Conservation (phyloP, 2,797 vertebrate genomes). For the Sphaeramia orbicularis region DNA sequence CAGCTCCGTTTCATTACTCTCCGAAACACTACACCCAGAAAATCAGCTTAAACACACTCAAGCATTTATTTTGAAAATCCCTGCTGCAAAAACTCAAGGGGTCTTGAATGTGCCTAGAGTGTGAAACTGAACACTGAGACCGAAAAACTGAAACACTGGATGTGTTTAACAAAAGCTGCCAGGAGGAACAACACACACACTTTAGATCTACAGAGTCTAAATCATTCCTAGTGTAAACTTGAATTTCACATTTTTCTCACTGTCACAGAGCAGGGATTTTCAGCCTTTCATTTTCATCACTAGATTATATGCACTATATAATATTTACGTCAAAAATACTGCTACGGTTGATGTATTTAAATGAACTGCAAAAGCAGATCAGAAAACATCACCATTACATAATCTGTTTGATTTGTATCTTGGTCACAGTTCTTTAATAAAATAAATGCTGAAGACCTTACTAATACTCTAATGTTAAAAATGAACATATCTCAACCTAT, state of each 20-base stretch:
- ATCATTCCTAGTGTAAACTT: conserved; percentile 60
- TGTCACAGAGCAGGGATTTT: conserved; percentile 35
- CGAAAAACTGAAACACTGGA: conserved; percentile 26
- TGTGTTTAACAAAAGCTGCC: conserved; percentile 71
- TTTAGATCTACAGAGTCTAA: conserved; percentile 43
- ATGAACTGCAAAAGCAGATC: too few relatives aligned
- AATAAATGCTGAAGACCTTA: too few relatives aligned
- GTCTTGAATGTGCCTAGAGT: conserved; percentile 64
- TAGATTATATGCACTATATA: neutral
- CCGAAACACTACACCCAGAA: conserved; percentile 78
- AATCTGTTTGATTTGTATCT: too few relatives aligned
- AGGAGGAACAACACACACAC: conserved; percentile 72
- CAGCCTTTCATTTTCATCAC: conserved; percentile 24
- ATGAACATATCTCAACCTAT: too few relatives aligned
- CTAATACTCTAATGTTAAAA: too few relatives aligned
- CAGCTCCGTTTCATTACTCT: conserved; percentile 69
- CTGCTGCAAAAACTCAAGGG: conserved; percentile 60
- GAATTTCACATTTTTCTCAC: conserved; percentile 44
- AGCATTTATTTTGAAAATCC: conserved; percentile 79
- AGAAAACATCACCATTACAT: too few relatives aligned
- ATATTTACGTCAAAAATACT: conserved; percentile 1
- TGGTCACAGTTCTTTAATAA: too few relatives aligned
- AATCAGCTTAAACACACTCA: conserved; percentile 72
- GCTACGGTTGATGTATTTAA: neutral
- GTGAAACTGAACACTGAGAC: conserved; percentile 66